Evolutionary conservation across 2,113 vertebrate species (phyloP), one percentile per base, ranked within the genome.

Genomic region (Myanophis thanlyinensis): DNA sequence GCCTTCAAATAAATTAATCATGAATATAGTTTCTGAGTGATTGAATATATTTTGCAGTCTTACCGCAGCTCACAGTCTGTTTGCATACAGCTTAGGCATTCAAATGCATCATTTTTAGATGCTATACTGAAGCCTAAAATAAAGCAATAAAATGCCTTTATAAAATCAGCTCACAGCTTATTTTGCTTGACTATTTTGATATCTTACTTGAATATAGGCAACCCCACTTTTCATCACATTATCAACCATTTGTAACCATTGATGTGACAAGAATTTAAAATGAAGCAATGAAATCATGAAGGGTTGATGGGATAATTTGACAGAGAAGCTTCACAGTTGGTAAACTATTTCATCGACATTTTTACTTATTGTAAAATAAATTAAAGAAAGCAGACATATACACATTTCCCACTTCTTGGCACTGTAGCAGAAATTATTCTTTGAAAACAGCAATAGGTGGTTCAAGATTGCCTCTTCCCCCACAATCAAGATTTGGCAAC

Each of bases 21-120:
- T 94, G 94, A 93, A 90, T 10, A 5, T 23, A 20, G 25, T 93
- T 89, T 85, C 94, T 67, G 89, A 94, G 90, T 87, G 52, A 89
- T 6, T 9, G 2, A 47, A 89, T 91, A 27, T 90, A 89, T n/a
- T 35, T 62, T 80, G 85, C 44, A 89, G 54, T 91, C 53, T 92
- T 91, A 93, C 40, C 20, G 88, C 90, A 91, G 94, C 25, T 94
- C 22, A 18, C 54, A 12, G 22, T 0, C 13, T 49, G 27, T 47
- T 8, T 93, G 40, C 46, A 91, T 73, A 18, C 59, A 51, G 73
- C 12, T 88, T 9, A 91, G 15, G 13, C 27, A 92, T 88, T 80
- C 80, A 84, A 91, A 80, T 1, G 0, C 3, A 6, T 53, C 52
- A 3, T 20, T 87, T 91, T 89, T 6, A 4, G 44, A 91, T 40